Evolutionary conservation across 2,797 vertebrate species (phyloP).

Genomic region (Gallinago solitaria): DNA sequence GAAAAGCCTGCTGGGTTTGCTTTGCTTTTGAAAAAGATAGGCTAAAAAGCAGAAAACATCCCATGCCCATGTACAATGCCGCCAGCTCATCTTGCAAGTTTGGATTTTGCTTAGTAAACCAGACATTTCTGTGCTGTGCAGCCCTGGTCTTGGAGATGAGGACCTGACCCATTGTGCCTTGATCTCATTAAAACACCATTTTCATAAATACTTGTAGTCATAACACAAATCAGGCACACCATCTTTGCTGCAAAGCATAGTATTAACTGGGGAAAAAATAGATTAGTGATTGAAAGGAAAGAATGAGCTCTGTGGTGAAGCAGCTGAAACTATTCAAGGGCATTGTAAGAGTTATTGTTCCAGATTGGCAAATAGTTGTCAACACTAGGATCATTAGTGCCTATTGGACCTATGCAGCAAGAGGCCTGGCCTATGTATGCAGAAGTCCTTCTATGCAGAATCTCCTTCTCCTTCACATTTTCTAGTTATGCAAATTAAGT

Average conservation of each 20-base stretch:
- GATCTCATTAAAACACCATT: slow-evolving; percentile 11
- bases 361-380: not conserved
- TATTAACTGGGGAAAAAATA: not conserved
- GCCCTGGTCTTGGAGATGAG: not conserved
- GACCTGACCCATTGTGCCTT: not conserved
- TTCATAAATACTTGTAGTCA: slow-evolving; percentile 45
- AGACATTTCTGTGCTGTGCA: not conserved
- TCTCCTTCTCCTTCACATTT: not conserved
- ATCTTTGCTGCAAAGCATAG: slow-evolving; percentile 3
- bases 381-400: not conserved
- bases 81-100: not conserved
- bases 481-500: not conserved
- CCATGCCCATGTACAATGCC: not conserved
- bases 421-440: not conserved
- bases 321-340: not conserved
- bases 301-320: not conserved
- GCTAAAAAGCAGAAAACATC: slow-evolving; percentile 27
- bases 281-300: not conserved
- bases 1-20: not conserved
- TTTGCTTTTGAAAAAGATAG: slow-evolving; percentile 37
- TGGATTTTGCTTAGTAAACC: not conserved
- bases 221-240: slow-evolving; percentile 1
- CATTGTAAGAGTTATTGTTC: not conserved
- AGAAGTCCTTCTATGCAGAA: not conserved
- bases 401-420: not conserved